Conservation (phyloP, 2,797 vertebrate genomes). For the Brachyrhaphis roseni region DNA sequence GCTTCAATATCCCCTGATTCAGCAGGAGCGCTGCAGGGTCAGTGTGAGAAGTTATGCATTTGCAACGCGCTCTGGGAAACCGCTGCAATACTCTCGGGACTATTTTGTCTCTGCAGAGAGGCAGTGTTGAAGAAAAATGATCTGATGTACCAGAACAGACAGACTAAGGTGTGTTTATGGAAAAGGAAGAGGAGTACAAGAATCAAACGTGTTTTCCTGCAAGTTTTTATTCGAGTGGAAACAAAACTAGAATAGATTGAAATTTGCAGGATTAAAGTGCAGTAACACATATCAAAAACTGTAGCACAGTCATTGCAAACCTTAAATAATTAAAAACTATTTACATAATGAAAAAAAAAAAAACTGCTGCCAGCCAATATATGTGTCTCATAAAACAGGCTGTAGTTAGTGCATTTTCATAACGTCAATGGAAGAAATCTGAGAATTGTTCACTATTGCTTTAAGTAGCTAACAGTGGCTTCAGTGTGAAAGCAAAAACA, state of each 20-base stretch:
- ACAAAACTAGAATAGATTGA: conserved; percentile 46
- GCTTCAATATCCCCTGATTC: conserved; percentile 36
- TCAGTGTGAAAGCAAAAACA: conserved; percentile 28
- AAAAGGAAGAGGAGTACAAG: background rate
- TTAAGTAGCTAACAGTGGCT: conserved; percentile 39
- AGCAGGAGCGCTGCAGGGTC: conserved; percentile 27
- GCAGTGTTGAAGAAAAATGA: background rate
- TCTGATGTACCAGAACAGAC: background rate
- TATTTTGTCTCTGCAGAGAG: background rate
- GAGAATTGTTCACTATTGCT: conserved; percentile 36
- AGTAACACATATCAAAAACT: conserved; percentile 27
- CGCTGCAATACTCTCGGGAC: background rate
- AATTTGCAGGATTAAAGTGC: conserved; percentile 69
- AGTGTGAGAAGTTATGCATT: conserved; percentile 24
- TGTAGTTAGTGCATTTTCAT: conserved; percentile 23
- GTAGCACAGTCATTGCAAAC: conserved; percentile 23
- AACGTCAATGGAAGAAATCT: conserved; percentile 11
- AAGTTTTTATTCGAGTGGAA: conserved; percentile 64
- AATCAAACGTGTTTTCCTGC: conserved; percentile 32
- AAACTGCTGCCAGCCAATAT: conserved; percentile 17
- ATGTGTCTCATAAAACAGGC: conserved; percentile 19
- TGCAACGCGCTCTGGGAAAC: conserved; percentile 1
- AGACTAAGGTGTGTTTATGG: background rate
- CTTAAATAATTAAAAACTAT: conserved; percentile 46
- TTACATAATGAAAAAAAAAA: conserved; percentile 42